phyloP scores from a whole-genome alignment of 1,140 invertebrate genomes.

The Holotrichia oblita region DNA sequence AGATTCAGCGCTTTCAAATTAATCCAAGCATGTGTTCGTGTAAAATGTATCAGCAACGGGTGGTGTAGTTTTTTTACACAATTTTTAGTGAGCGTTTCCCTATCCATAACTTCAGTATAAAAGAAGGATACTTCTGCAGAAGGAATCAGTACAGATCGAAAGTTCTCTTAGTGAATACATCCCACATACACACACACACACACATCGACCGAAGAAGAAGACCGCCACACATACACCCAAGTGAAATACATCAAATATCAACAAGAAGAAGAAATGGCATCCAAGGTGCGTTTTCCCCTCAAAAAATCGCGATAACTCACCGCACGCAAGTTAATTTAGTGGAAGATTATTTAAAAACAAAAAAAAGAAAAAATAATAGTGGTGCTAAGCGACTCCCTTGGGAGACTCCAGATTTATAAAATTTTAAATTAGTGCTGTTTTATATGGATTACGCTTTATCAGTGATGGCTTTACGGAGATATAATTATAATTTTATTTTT shows the following conservation, averaged over 20 bases:
- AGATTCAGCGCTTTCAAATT: not conserved
- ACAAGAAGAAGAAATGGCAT: not conserved
- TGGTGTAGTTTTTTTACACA: not conserved
- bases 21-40: not conserved
- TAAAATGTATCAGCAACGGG: not conserved
- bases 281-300: slow-evolving; percentile 23
- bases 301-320: too few relatives aligned
- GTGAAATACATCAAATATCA: not conserved
- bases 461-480: too few relatives aligned
- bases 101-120: slow-evolving; percentile 15
- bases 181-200: too few relatives aligned
- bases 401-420: not conserved
- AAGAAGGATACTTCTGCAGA: not conserved
- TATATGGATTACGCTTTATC: not conserved
- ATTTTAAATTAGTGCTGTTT: not conserved
- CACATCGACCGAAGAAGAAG: not conserved
- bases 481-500: not conserved
- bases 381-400: not conserved
- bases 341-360: not conserved
- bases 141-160: not conserved
- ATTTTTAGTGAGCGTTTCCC: not conserved
- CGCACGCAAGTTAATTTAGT: not conserved
- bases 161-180: not conserved
- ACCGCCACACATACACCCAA: not conserved
- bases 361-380: not conserved